A percentile compares a stretch with the other conserved stretches of the same genome.
These are phyloP conservation scores for Perdita meconis DNA, from an alignment of 2,888 invertebrate genomes.

Conservation along the genomic window DNA sequence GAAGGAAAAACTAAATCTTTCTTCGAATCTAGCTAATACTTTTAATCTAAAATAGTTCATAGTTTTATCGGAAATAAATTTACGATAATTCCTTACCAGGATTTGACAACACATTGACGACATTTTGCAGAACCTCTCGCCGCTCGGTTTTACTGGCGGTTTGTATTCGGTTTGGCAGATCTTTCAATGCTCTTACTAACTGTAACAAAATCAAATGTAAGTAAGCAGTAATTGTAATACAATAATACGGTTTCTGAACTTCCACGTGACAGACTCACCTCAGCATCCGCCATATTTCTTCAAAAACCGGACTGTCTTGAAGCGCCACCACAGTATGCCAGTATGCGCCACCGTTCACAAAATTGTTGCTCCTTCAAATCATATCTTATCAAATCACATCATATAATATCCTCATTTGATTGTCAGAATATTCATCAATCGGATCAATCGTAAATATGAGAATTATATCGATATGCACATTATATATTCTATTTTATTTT, in stretches of 20 bases:
- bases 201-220: conserved; percentile 79
- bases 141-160: conserved; percentile 90
- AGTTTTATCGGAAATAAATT: conserved; percentile 44
- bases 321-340: too few species aligned
- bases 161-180: conserved; percentile 90
- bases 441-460: too few species aligned
- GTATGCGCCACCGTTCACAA: conserved; percentile 47
- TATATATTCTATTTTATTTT: too few species aligned
- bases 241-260: conserved; percentile 66
- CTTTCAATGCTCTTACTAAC: conserved; percentile 89
- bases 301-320: conserved; percentile 65
- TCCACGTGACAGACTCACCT: conserved; percentile 87
- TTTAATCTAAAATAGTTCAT: background rate
- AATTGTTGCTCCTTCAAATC: conserved; percentile 26
- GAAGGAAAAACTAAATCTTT: background rate
- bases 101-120: conserved; percentile 89
- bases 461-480: too few species aligned
- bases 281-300: conserved; percentile 88
- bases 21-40: background rate
- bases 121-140: conserved; percentile 88
- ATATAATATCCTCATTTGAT: too few species aligned
- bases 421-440: too few species aligned
- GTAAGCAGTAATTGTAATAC: conserved; percentile 47
- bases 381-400: conserved; percentile 5
- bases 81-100: conserved; percentile 86